phyloP scores from a whole-genome alignment of 2,888 invertebrate genomes.

The Parnassius smintheus region DNA sequence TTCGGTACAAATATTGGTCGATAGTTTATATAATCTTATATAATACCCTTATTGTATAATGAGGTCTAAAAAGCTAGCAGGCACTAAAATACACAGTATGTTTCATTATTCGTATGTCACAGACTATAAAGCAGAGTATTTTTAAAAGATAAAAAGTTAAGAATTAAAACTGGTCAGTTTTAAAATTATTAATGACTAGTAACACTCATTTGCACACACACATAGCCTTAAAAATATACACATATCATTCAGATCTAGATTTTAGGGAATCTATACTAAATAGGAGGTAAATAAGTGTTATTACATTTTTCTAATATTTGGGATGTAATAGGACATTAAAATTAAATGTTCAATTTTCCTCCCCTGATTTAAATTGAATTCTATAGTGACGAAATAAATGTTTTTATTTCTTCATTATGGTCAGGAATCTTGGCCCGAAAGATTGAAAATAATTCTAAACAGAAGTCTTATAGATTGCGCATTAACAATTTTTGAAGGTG shows the following conservation, averaged over 20 bases:
- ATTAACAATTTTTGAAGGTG: too few species aligned
- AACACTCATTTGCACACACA: conserved; percentile 1
- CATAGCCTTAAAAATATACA: not conserved
- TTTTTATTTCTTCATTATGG: too few species aligned
- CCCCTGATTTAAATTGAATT: too few species aligned
- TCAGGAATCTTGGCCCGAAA: too few species aligned
- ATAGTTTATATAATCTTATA: conserved; percentile 6
- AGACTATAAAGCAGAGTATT: conserved; percentile 1
- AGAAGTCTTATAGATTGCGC: too few species aligned
- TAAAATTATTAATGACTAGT: conserved; percentile 4
- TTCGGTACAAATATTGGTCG: conserved; percentile 23
- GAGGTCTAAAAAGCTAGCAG: conserved; percentile 21
- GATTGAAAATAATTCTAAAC: too few species aligned
- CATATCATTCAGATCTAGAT: conserved; percentile 5
- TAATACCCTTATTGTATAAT: conserved; percentile 6
- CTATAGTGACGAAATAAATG: too few species aligned
- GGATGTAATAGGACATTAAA: not conserved
- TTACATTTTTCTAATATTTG: not conserved
- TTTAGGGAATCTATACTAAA: conserved; percentile 7
- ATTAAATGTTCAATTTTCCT: not conserved
- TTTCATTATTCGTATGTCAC: conserved; percentile 6
- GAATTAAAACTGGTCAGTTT: not conserved
- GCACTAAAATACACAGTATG: conserved; percentile 27
- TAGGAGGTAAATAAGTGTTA: not conserved
- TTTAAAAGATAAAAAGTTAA: not conserved